Conservation (phyloP, 1,140 invertebrate species). For the Stegodyphus mimosarum region DNA sequence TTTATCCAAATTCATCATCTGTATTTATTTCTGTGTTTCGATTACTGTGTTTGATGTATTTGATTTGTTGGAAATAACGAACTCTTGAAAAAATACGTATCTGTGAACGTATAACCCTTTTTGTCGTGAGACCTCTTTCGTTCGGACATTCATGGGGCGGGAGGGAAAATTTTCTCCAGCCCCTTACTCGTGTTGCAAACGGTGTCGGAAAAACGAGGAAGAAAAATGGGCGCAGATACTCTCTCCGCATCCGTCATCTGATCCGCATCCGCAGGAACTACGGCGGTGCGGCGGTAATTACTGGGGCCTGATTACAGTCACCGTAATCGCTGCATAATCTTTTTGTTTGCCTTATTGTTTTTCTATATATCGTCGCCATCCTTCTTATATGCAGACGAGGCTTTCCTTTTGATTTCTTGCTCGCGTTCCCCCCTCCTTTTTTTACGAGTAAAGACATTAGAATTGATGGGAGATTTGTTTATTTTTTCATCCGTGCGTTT, state of each 20-base stretch:
- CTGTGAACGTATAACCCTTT: neutral
- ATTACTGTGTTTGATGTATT: too few relatives aligned
- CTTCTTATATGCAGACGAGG: neutral
- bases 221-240: constrained; percentile 25
- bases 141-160: neutral
- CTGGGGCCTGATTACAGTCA: constrained; percentile 15
- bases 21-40: too few relatives aligned
- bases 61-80: too few relatives aligned
- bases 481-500: neutral
- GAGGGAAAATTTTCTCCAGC: neutral
- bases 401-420: neutral
- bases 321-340: neutral
- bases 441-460: neutral
- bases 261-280: neutral
- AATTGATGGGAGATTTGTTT: neutral
- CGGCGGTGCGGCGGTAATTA: constrained; percentile 19
- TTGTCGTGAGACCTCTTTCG: neutral
- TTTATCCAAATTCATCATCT: too few relatives aligned
- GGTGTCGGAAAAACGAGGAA: constrained; percentile 35
- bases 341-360: neutral
- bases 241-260: constrained; percentile 4
- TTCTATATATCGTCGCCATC: neutral
- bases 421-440: too few relatives aligned
- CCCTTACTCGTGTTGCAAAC: neutral
- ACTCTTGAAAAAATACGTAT: too few relatives aligned